These are phyloP conservation scores for Lepas anatifera DNA, from an alignment of 2,888 invertebrate genomes.

Conservation along the genomic window DNA sequence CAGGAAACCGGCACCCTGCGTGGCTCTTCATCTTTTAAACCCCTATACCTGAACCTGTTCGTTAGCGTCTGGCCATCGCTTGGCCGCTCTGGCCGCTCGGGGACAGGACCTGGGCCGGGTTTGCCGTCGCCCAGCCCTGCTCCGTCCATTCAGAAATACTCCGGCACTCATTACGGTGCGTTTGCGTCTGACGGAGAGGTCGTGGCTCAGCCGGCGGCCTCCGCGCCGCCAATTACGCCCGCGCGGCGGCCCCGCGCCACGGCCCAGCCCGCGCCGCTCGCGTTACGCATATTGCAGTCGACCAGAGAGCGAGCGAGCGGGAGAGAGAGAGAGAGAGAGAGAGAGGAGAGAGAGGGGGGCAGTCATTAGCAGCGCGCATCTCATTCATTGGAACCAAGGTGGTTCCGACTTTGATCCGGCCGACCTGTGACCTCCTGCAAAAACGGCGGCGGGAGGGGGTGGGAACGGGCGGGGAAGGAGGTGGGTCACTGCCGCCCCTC, in stretches of 20 bases:
- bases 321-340: too few species aligned
- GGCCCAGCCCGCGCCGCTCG: neutral
- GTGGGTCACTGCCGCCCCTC: neutral
- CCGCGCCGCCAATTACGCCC: neutral
- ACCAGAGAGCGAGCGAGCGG: too few species aligned
- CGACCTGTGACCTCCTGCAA: neutral
- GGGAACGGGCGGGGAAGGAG: neutral
- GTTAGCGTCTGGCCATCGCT: too few species aligned
- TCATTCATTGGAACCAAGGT: neutral
- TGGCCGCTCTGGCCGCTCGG: too few species aligned
- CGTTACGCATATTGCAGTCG: slow-evolving; percentile 2
- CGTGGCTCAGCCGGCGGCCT: neutral
- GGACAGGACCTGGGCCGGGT: too few species aligned
- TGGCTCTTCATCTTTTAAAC: too few species aligned
- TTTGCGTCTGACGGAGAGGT: neutral
- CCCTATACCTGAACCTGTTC: too few species aligned
- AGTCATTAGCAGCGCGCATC: slow-evolving; percentile 1
- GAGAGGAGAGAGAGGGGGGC: too few species aligned
- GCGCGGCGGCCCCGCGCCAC: neutral
- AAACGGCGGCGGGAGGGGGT: neutral
- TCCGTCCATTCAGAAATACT: slow-evolving; percentile 5
- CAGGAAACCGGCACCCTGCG: too few species aligned
- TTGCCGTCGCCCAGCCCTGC: neutral
- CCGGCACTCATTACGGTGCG: neutral
- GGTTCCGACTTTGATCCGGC: neutral